Evolutionary conservation across 2,888 invertebrate genomes (phyloP).

Genomic region (Xanthia icteritia): DNA sequence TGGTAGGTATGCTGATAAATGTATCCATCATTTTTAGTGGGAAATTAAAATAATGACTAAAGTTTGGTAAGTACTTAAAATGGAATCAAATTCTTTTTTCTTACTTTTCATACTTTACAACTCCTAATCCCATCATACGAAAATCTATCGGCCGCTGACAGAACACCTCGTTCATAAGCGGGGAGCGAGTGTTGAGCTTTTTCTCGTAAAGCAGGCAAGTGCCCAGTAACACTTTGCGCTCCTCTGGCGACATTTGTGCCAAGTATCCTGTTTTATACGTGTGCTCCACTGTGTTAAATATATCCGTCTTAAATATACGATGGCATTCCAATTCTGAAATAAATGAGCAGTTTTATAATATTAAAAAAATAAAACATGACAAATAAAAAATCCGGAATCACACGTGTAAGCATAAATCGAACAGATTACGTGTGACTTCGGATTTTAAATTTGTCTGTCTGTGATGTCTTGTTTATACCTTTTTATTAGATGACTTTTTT

Average conservation of each 20-base stretch:
- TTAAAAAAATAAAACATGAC: no score
- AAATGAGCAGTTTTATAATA: constrained; percentile 1
- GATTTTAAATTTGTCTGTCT: no score
- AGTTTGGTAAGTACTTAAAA: no score
- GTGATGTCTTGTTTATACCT: no score
- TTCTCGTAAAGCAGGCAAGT: constrained; percentile 86
- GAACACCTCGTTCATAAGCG: constrained; percentile 91
- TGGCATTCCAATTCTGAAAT: constrained; percentile 91
- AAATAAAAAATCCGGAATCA: no score
- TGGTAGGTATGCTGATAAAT: no score
- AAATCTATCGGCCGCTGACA: constrained; percentile 90
- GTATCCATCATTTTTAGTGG: background rate
- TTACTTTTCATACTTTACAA: constrained; percentile 80
- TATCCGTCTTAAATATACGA: constrained; percentile 91
- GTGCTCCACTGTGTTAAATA: constrained; percentile 90
- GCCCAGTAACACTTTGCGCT: constrained; percentile 90
- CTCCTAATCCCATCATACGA: constrained; percentile 90
- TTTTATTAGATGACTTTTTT: no score
- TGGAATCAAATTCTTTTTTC: constrained; percentile 35
- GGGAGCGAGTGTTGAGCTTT: constrained; percentile 90
- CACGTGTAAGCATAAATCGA: no score
- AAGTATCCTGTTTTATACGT: constrained; percentile 81
- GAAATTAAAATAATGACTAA: no score
- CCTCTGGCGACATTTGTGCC: constrained; percentile 72
- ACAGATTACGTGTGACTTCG: no score